Percentiles rank a stretch among this genome's conserved stretches.
These are phyloP conservation scores for Mythimna pallens DNA, from an alignment of 2,888 invertebrate species.

Conservation along the genomic window DNA sequence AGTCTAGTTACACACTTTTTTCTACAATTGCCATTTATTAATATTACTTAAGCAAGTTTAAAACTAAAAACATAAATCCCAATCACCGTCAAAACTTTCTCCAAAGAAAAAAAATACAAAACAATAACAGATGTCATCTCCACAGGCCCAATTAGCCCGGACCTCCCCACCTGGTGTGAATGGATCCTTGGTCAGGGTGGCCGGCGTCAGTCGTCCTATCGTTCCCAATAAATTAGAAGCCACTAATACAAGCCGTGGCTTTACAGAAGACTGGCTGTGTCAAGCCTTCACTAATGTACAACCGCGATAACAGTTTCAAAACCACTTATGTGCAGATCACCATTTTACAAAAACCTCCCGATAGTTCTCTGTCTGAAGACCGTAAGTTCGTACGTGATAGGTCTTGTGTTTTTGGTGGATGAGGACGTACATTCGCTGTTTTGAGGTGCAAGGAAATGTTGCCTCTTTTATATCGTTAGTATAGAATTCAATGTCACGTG, in stretches of 20 bases:
- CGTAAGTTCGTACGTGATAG: slow-evolving; percentile 36
- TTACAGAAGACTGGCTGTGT: slow-evolving; percentile 89
- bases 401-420: slow-evolving; percentile 60
- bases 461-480: slow-evolving; percentile 84
- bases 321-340: slow-evolving; percentile 80
- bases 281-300: slow-evolving; percentile 89
- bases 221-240: slow-evolving; percentile 89
- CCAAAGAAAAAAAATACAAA: slow-evolving; percentile 13
- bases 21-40: too few relatives aligned
- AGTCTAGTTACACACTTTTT: too few relatives aligned
- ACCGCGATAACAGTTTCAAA: slow-evolving; percentile 88
- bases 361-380: slow-evolving; percentile 11
- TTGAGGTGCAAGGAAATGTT: slow-evolving; percentile 80
- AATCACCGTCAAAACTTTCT: slow-evolving; percentile 52
- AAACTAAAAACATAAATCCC: slow-evolving; percentile 21
- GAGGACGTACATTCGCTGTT: slow-evolving; percentile 74
- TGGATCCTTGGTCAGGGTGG: slow-evolving; percentile 88
- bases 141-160: slow-evolving; percentile 64
- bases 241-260: slow-evolving; percentile 88
- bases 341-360: slow-evolving; percentile 70
- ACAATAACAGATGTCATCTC: slow-evolving; percentile 53
- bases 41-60: not conserved
- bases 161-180: slow-evolving; percentile 82
- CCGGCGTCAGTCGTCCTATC: slow-evolving; percentile 89
- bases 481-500: slow-evolving; percentile 83